A percentile compares a stretch with the other conserved stretches of the same genome.
These are phyloP conservation scores for Scaptomyza graminum DNA, from an alignment of 1,140 invertebrate genomes.

Conservation along the genomic window DNA sequence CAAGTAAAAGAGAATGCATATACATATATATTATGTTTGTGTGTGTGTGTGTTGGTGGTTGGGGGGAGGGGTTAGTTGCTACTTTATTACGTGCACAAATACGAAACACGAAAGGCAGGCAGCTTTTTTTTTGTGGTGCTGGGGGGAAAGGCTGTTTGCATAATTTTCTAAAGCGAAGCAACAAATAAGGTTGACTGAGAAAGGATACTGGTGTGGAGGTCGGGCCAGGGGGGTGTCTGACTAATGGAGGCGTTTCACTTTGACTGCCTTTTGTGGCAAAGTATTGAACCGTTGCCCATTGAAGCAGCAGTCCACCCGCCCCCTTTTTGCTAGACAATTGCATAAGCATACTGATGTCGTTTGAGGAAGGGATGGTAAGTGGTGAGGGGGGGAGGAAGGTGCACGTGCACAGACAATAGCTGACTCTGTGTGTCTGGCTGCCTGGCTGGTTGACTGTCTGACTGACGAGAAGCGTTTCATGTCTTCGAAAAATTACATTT, in stretches of 20 bases:
- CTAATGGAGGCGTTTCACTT: background rate
- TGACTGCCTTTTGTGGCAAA: constrained; percentile 25
- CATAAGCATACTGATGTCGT: constrained; percentile 11
- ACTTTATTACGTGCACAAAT: constrained; percentile 67
- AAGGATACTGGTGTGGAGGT: no score
- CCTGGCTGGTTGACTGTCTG: constrained; percentile 5
- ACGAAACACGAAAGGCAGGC: constrained; percentile 33
- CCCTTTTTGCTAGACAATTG: constrained; percentile 27
- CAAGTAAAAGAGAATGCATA: background rate
- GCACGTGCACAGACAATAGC: constrained; percentile 42
- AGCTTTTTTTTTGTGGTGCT: constrained; percentile 22
- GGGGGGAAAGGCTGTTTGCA: constrained; percentile 50
- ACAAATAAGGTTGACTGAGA: constrained; percentile 45
- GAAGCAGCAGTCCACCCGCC: background rate
- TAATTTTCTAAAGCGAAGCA: constrained; percentile 70
- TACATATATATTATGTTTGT: background rate
- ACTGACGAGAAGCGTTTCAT: constrained; percentile 44
- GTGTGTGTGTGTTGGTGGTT: background rate
- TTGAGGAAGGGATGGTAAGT: background rate
- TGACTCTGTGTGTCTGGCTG: background rate
- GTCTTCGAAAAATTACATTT: constrained; percentile 74
- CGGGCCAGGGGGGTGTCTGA: no score
- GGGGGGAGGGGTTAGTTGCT: constrained; percentile 23
- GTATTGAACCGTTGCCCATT: constrained; percentile 38
- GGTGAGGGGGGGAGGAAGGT: background rate